A percentile compares a stretch with the other conserved stretches of the same genome.
Evolutionary conservation across 2,797 vertebrate genomes (phyloP).

Genomic region (Sebastiscus tertius): DNA sequence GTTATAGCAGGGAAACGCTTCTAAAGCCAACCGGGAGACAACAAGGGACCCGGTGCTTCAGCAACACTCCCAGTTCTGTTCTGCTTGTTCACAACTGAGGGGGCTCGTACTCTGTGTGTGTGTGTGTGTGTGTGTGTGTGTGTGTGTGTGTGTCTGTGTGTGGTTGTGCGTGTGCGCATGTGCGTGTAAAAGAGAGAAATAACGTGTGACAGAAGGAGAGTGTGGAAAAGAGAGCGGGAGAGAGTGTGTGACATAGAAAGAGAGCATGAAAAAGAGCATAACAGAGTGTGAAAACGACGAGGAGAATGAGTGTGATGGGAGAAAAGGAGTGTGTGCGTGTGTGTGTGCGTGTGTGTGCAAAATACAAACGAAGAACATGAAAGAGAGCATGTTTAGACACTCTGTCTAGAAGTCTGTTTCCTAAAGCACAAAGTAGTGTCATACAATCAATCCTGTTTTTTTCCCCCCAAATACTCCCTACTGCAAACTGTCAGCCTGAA

Average conservation of each 20-base stretch:
- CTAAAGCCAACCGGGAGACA: constrained; percentile 59
- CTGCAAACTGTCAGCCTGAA: background rate
- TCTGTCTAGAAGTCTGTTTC: constrained; percentile 42
- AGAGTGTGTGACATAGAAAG: constrained; percentile 55
- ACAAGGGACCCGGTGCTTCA: constrained; percentile 49
- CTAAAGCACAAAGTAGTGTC: constrained; percentile 20
- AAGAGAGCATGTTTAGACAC: constrained; percentile 28
- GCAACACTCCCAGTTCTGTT: constrained; percentile 58
- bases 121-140: constrained; percentile 21
- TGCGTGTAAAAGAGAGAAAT: constrained; percentile 40
- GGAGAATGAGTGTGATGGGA: constrained; percentile 44
- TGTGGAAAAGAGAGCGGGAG: constrained; percentile 54
- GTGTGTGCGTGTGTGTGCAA: background rate
- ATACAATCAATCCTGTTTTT: background rate
- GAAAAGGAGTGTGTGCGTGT: constrained; percentile 7
- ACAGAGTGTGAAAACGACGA: constrained; percentile 70
- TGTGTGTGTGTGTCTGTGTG: constrained; percentile 32
- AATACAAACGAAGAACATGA: constrained; percentile 25
- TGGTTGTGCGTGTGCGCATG: constrained; percentile 30
- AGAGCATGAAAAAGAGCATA: constrained; percentile 73
- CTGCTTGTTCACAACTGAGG: constrained; percentile 65
- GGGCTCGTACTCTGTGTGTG: constrained; percentile 22
- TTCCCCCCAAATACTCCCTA: background rate
- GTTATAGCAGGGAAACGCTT: constrained; percentile 52
- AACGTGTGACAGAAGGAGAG: constrained; percentile 69